Evolutionary conservation across 2,113 vertebrate species (phyloP).

Genomic region (Eolophus roseicapilla): DNA sequence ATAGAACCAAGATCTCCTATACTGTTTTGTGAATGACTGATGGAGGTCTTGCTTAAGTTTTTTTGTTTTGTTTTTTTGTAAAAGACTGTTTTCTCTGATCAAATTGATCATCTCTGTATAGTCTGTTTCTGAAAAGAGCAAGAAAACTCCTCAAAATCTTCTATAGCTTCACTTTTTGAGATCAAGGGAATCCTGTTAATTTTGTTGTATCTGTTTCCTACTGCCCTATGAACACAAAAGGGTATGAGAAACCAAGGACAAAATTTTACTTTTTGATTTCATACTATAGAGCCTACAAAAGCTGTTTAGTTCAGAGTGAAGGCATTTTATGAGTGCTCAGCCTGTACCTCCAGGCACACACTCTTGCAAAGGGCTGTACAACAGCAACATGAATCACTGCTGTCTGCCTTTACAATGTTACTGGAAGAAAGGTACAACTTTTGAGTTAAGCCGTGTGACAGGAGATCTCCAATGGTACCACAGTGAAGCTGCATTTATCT

Average conservation of each 20-base stretch:
- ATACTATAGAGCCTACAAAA: background rate
- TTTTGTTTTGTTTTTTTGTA: background rate
- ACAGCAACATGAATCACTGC: background rate
- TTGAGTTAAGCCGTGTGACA: background rate
- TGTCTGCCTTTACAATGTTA: background rate
- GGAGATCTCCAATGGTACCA: background rate
- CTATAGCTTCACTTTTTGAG: background rate
- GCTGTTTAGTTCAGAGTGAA: background rate
- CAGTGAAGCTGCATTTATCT: background rate
- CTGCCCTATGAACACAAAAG: background rate
- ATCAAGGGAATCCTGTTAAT: background rate
- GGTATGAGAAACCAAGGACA: background rate
- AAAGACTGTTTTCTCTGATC: background rate
- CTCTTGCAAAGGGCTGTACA: background rate
- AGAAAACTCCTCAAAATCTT: background rate
- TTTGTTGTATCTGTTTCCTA: background rate
- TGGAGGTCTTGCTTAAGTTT: background rate
- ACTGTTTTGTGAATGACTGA: constrained; percentile 8
- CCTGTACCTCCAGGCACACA: background rate
- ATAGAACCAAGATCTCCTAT: background rate
- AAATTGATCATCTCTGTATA: background rate
- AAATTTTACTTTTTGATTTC: background rate
- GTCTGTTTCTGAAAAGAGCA: background rate
- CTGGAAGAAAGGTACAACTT: background rate
- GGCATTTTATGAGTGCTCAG: background rate